These are phyloP conservation scores for Jaculus jaculus DNA, from an alignment of 2,113 vertebrate species.

Conservation along the genomic window DNA sequence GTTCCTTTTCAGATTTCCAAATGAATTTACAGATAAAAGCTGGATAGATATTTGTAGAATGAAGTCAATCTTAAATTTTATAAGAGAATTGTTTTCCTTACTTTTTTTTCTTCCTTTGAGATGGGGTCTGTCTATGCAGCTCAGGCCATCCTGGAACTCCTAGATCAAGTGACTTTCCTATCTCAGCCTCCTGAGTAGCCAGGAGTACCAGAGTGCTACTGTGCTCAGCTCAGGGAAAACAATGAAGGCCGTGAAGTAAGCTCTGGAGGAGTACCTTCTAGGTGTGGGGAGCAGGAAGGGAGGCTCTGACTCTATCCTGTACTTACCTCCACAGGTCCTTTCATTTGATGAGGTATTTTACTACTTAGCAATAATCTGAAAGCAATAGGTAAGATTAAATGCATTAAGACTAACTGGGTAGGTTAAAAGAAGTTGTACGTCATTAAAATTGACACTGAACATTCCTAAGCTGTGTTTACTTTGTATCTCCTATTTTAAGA, in stretches of 20 bases:
- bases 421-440: background rate
- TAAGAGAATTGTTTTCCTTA: background rate
- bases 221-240: background rate
- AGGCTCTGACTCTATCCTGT: background rate
- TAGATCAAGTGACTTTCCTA: background rate
- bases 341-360: background rate
- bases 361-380: background rate
- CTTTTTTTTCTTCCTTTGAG: background rate
- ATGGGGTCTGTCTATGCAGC: background rate
- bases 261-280: too few species aligned
- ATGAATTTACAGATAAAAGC: slow-evolving; percentile 5
- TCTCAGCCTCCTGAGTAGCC: background rate
- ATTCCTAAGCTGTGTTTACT: too few species aligned
- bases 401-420: too few species aligned
- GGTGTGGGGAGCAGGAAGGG: too few species aligned
- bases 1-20: background rate
- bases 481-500: too few species aligned
- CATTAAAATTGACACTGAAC: background rate
- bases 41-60: background rate
- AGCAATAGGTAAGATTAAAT: background rate
- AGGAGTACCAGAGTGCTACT: background rate
- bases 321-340: background rate
- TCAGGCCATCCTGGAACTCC: background rate
- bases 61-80: background rate
- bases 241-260: background rate